These are phyloP conservation scores for Apotomis turbidana DNA, from an alignment of 2,888 invertebrate species.

Conservation along the genomic window DNA sequence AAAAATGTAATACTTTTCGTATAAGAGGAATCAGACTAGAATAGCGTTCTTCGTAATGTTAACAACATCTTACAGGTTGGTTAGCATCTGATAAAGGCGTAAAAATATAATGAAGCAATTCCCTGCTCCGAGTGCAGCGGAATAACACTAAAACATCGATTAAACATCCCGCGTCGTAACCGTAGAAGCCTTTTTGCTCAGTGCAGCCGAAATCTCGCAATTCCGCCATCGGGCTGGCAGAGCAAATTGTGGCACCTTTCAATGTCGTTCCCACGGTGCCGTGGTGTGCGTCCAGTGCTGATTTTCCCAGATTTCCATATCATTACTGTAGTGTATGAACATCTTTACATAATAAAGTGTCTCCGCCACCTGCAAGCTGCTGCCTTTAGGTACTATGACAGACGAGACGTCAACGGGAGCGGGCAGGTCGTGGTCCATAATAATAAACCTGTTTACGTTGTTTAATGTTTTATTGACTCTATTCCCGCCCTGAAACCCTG, in stretches of 20 bases:
- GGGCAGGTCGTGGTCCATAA: no score
- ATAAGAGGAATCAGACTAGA: not conserved
- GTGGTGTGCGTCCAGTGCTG: slow-evolving; percentile 2
- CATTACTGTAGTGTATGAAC: no score
- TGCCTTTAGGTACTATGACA: no score
- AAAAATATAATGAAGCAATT: slow-evolving; percentile 27
- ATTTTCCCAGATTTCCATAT: no score
- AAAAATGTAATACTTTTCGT: not conserved
- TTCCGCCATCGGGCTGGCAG: slow-evolving; percentile 54
- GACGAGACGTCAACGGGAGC: no score
- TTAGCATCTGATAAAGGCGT: not conserved
- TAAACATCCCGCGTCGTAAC: slow-evolving; percentile 53
- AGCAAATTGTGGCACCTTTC: slow-evolving; percentile 70
- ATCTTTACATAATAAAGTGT: no score
- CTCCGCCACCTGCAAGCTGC: no score
- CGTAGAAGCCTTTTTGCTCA: slow-evolving; percentile 54
- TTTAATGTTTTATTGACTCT: no score
- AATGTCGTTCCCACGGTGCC: slow-evolving; percentile 64
- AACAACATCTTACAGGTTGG: not conserved
- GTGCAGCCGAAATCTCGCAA: slow-evolving; percentile 59
- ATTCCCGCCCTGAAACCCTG: no score
- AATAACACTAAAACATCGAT: slow-evolving; percentile 42
- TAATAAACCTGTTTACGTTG: no score
- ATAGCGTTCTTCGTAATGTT: not conserved
- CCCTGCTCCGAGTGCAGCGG: not conserved